Conservation (phyloP, 2,113 vertebrate species). For the Capreolus pygargus region DNA sequence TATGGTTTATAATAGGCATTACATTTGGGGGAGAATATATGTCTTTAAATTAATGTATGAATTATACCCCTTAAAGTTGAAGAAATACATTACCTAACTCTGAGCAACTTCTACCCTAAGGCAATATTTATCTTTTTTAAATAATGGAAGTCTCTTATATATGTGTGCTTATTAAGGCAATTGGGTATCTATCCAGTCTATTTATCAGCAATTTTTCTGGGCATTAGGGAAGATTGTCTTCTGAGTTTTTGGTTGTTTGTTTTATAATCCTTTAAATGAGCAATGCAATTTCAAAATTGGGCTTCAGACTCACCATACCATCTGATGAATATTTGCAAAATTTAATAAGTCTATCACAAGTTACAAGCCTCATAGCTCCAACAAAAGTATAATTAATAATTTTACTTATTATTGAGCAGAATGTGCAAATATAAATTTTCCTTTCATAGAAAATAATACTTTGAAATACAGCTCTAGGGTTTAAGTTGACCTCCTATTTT, state of each 20-base stretch:
- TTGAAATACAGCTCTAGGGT: background rate
- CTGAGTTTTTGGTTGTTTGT: background rate
- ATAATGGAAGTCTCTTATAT: background rate
- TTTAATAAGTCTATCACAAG: background rate
- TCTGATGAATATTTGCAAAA: background rate
- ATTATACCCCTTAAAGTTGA: background rate
- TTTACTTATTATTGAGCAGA: background rate
- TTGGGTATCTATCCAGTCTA: background rate
- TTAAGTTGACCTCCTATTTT: background rate
- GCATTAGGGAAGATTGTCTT: background rate
- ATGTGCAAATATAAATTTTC: background rate
- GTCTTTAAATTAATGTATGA: background rate
- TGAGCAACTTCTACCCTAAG: background rate
- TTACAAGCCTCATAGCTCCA: background rate
- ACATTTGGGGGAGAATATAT: background rate
- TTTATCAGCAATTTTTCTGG: background rate
- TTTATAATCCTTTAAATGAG: background rate
- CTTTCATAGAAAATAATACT: background rate
- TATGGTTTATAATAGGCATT: background rate
- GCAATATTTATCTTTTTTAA: background rate
- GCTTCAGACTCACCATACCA: background rate
- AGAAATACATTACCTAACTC: background rate
- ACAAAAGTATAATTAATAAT: background rate
- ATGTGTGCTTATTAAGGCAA: background rate
- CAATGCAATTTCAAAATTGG: background rate